Base-by-base conservation (phyloP, 2,113 vertebrate species). In the Panthera leo region DNA sequence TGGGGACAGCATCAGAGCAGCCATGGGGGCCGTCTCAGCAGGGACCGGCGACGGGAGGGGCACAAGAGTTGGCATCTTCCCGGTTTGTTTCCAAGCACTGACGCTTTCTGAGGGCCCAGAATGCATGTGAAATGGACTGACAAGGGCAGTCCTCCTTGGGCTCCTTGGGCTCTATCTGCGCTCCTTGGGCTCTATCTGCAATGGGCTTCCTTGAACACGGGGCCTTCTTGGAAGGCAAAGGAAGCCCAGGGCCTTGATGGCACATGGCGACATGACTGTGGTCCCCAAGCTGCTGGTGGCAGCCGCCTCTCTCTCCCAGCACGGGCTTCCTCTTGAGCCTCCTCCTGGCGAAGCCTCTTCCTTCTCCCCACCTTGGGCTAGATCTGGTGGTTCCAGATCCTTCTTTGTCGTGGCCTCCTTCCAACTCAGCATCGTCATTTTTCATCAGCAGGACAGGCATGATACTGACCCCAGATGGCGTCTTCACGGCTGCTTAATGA, bases 1-100 rank as follows among this genome's bases (percentile, higher is more conserved):
- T 11, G 7, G 63, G 14, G 39, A 10, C 55, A n/a, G 10, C 31
- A 89, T 94, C 63, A 55, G 16, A 61, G 78, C 8, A 42, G 23
- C 78, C 8, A 48, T 65, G 18, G 61, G 27, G 89, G 29, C 23
- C 1, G 21, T 36, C 27, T 23, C 15, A 10, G 31, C 10, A 58
- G 39, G 58, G 42, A 71, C 61, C 13, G 0, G 12, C 0, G 5
- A 10, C 7, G 3, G 8, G 51, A 34, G 31, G 14, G 14, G 7
- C 11, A 0, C 1, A 1, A 19, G 25, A 29, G 65, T 61, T 6
- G 19, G 9, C 2, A 8, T 67, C 61, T 31, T n/a, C 29, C 36
- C 23, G 6, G 42, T 42, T 75, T 48, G 31, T 84, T 61, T 85
- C 36, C 78, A 42, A 95, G 53, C 83, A 88, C 34, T 42, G 7